phyloP scores from a whole-genome alignment of 2,888 invertebrate genomes.

The Tortrix viridana region DNA sequence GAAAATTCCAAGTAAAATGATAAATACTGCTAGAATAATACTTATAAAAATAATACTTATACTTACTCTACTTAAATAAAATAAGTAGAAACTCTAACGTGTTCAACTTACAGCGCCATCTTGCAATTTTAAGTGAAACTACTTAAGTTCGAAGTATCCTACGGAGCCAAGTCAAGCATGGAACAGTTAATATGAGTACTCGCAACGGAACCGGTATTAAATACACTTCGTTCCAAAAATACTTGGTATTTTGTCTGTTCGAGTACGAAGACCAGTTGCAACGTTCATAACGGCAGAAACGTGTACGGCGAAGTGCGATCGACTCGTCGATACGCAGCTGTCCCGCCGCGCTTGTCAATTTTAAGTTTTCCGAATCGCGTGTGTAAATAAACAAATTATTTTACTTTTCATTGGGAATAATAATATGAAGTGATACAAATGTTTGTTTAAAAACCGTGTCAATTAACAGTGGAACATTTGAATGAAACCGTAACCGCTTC shows the following conservation, averaged over 20 bases:
- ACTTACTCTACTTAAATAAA: too few species aligned
- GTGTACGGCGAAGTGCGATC: conserved; percentile 84
- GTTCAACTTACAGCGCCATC: conserved; percentile 54
- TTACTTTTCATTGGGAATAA: conserved; percentile 70
- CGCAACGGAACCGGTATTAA: conserved; percentile 12
- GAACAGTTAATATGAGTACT: conserved; percentile 23
- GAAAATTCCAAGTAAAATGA: too few species aligned
- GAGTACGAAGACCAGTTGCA: conserved; percentile 33
- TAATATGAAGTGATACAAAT: conserved; percentile 78
- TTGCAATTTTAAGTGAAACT: conserved; percentile 43
- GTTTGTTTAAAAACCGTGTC: conserved; percentile 77
- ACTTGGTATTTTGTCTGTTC: conserved; percentile 8
- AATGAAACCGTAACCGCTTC: conserved; percentile 79
- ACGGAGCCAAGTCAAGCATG: conserved; percentile 4
- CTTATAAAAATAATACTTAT: too few species aligned
- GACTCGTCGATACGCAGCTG: conserved; percentile 83
- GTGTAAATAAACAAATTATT: conserved; percentile 81
- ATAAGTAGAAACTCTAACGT: conserved; percentile 13
- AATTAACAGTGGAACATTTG: conserved; percentile 73
- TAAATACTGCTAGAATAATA: too few species aligned
- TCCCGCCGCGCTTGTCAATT: conserved; percentile 78
- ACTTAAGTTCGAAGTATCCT: conserved; percentile 29
- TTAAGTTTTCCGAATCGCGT: conserved; percentile 78
- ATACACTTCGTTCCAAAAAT: conserved; percentile 14
- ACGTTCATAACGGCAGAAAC: conserved; percentile 69